phyloP scores from a whole-genome alignment of 2,113 vertebrate genomes.

The Lophochroa leadbeateri region DNA sequence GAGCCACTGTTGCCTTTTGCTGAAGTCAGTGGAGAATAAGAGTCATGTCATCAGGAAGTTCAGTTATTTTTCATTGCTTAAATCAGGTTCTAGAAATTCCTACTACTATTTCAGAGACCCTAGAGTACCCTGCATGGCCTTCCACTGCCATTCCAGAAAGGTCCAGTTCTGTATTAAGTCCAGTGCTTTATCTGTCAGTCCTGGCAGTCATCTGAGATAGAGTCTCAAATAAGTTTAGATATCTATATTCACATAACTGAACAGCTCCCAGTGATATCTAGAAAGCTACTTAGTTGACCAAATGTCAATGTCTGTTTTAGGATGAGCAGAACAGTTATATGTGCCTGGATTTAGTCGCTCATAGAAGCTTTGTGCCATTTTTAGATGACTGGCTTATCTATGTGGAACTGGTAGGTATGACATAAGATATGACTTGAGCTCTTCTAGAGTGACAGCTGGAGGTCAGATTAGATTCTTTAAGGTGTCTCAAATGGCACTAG shows the following conservation, averaged over 20 bases:
- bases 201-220: neutral
- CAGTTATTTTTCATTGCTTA: neutral
- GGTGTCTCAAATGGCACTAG: neutral
- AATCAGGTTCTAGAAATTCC: neutral
- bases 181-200: neutral
- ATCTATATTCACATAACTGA: neutral
- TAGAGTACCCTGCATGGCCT: neutral
- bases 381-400: neutral
- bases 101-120: neutral
- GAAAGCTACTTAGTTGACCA: neutral
- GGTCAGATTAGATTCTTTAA: neutral
- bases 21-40: neutral
- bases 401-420: neutral
- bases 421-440: neutral
- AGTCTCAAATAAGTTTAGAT: neutral
- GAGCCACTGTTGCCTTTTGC: fast-evolving
- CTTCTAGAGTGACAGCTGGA: slow-evolving; percentile 4
- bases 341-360: neutral
- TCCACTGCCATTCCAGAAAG: neutral
- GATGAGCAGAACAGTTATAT: neutral
- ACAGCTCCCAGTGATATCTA: neutral
- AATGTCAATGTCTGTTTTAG: slow-evolving; percentile 23
- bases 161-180: neutral
- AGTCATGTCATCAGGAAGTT: neutral
- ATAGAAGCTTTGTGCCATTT: neutral